Conservation (phyloP, 1,140 invertebrate genomes). For the Branchinecta lynchi region DNA sequence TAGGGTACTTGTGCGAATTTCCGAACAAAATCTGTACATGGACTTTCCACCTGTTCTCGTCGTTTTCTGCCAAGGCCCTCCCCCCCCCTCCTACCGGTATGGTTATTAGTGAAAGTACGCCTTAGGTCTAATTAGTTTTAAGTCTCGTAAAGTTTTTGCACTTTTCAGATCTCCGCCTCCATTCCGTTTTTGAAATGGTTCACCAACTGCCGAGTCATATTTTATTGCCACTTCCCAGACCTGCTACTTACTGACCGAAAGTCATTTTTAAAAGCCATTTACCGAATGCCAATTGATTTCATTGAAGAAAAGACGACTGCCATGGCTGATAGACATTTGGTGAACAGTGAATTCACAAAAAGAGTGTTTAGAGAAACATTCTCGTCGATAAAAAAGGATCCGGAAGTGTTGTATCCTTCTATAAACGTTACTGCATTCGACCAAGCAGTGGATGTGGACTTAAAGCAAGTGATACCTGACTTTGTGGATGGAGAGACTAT, state of each 20-base stretch:
- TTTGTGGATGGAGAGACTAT: slow-evolving; percentile 32
- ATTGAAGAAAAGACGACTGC: slow-evolving; percentile 76
- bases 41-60: too few species aligned
- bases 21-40: too few species aligned
- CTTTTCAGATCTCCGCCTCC: slow-evolving; percentile 52
- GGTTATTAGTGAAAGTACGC: too few species aligned
- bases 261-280: slow-evolving; percentile 54
- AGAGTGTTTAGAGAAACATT: slow-evolving; percentile 73
- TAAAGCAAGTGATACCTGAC: slow-evolving; percentile 33
- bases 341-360: slow-evolving; percentile 86
- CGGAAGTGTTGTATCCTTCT: slow-evolving; percentile 85
- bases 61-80: too few species aligned
- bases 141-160: slow-evolving; percentile 10
- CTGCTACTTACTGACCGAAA: slow-evolving; percentile 58
- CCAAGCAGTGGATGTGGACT: slow-evolving; percentile 34
- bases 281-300: slow-evolving; percentile 77
- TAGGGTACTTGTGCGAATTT: too few species aligned
- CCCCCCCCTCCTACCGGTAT: too few species aligned
- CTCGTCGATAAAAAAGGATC: slow-evolving; percentile 42
- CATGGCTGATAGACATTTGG: slow-evolving; percentile 48
- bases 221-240: slow-evolving; percentile 98
- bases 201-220: slow-evolving; percentile 51
- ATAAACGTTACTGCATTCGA: slow-evolving; percentile 67
- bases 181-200: slow-evolving; percentile 62
- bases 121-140: too few species aligned